Evolutionary conservation across 1,140 invertebrate species (phyloP).

Genomic region (Papilio helenus): DNA sequence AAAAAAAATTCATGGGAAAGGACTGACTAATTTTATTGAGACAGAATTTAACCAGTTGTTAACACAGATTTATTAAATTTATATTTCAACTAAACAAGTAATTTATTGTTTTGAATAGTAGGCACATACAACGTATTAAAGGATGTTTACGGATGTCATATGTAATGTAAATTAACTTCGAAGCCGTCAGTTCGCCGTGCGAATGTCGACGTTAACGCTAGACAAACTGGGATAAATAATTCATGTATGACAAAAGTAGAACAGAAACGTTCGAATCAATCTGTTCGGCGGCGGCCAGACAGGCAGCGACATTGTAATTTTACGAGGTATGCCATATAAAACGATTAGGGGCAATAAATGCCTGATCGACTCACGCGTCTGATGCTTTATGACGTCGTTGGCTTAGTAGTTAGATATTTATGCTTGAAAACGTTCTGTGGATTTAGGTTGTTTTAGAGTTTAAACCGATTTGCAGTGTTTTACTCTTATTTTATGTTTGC

Average conservation of each 20-base stretch:
- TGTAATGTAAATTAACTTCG: background rate
- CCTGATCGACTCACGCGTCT: slow-evolving; percentile 50
- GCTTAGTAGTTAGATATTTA: slow-evolving; percentile 46
- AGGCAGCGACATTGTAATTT: slow-evolving; percentile 54
- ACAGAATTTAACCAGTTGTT: background rate
- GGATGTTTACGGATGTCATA: background rate
- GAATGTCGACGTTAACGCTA: slow-evolving; percentile 13
- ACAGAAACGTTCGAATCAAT: slow-evolving; percentile 50
- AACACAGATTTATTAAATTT: background rate
- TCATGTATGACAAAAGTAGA: slow-evolving; percentile 40
- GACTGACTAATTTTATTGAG: background rate
- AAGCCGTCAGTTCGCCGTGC: background rate
- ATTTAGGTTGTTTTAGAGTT: slow-evolving; percentile 24
- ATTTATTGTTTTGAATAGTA: slow-evolving; percentile 1
- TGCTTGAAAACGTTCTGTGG: slow-evolving; percentile 31
- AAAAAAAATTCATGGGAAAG: slow-evolving; percentile 42
- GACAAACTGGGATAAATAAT: slow-evolving; percentile 27
- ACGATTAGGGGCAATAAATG: slow-evolving; percentile 66
- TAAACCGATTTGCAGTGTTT: background rate
- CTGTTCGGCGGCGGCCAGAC: slow-evolving; percentile 43
- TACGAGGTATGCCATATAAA: slow-evolving; percentile 57
- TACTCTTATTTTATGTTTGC: background rate
- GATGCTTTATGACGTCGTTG: slow-evolving; percentile 55
- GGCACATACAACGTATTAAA: background rate
- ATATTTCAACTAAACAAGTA: background rate